These are phyloP conservation scores for Psittacula cyanocephala DNA, from an alignment of 2,113 vertebrate species.

Conservation along the genomic window DNA sequence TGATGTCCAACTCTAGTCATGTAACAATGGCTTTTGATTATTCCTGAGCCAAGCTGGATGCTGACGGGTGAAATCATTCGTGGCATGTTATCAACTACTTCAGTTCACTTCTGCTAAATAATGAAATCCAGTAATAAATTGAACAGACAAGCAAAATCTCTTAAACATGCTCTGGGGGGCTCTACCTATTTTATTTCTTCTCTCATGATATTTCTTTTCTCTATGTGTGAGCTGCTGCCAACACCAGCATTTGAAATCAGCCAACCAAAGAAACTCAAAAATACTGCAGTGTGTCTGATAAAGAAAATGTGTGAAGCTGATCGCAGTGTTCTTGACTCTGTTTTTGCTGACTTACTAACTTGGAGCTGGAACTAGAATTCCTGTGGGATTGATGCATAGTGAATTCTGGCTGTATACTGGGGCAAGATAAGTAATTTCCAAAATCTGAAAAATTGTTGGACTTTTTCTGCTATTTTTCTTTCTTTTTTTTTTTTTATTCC, in stretches of 20 bases:
- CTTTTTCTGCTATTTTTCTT: background rate
- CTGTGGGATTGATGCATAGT: background rate
- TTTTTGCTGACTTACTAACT: background rate
- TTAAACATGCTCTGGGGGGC: background rate
- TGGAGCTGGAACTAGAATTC: background rate
- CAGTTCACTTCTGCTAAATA: slow-evolving; percentile 39
- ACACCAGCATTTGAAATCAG: slow-evolving; percentile 2
- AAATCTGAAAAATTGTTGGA: background rate
- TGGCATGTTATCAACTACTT: slow-evolving; percentile 21
- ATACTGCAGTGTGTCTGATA: background rate
- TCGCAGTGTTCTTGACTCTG: background rate
- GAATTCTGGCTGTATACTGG: background rate
- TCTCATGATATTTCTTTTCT: slow-evolving; percentile 8
- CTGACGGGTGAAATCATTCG: slow-evolving; percentile 16
- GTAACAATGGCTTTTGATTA: background rate
- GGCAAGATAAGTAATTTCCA: background rate
- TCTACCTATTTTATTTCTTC: slow-evolving; percentile 23
- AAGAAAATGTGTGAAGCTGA: background rate
- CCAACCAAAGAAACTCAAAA: background rate
- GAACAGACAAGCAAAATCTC: slow-evolving; percentile 38
- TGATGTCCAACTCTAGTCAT: background rate
- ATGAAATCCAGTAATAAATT: slow-evolving; percentile 41
- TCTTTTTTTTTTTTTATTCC: background rate
- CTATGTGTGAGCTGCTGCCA: background rate
- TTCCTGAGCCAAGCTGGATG: background rate